Base-by-base conservation (phyloP, 2,888 invertebrate species). In the Ligdia adustata region DNA sequence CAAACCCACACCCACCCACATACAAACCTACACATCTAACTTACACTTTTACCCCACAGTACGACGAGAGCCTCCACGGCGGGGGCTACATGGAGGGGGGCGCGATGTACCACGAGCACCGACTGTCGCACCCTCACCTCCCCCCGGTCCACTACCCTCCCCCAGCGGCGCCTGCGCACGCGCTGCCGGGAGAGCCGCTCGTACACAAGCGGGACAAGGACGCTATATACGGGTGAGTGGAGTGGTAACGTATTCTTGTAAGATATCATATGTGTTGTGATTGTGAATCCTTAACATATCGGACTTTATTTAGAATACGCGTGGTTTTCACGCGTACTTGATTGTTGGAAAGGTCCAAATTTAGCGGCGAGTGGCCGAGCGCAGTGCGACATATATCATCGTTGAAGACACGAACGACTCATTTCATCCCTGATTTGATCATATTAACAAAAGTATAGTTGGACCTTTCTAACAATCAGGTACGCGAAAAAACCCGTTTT, bases 171-270 rank as follows among this genome's bases (percentile, higher is more conserved):
- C 92, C 96, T 71, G 95, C 96, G 92, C 97, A 96, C 91, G 96
- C 96, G 82, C 93, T 96, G 92, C 95, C 95, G 72, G 93, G 94
- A 76, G 94, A 91, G 89, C 97, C 97, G 73, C 97, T 97, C 90
- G 97, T 97, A 73, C 97, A 97, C 91, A 98, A 98, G 92, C 93
- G 98, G 83, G 98, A 98, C 93, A 98, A 98, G 93, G 98, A 98
- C 93, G 97, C 98, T 82, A 98, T 98, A 87, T 98, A 98, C 92
- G 98, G 98, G 98, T 98, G 93, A 96, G 97, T 93, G 62, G 39
- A 64, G 79, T 76, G 89, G 88, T 89, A 89, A 86, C 52, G 86
- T 84, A 75, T 69, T 5, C 3, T 5, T 16, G 3, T 5, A 2
- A 6, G 69, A 51, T 48, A 40, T 53, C 57, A 9, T 48, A 34